Percentiles rank a stretch among this genome's conserved stretches.
Conservation (phyloP, 2,888 invertebrate species). For the Erynnis tages region DNA sequence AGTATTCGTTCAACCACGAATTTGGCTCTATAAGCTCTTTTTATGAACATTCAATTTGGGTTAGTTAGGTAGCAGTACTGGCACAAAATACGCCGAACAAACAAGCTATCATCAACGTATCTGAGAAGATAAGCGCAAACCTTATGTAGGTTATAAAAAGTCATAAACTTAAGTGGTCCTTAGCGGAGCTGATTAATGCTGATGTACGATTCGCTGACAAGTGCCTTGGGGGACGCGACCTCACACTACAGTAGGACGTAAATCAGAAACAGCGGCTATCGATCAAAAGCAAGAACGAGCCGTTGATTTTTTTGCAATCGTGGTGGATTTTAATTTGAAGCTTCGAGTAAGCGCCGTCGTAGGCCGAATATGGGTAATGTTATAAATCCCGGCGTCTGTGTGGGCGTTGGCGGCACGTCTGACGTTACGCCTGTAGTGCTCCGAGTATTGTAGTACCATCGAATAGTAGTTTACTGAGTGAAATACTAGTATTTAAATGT, state of each 20-base stretch:
- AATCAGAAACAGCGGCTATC: slow-evolving; percentile 69
- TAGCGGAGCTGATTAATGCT: slow-evolving; percentile 27
- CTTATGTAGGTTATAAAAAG: not conserved
- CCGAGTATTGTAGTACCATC: slow-evolving; percentile 33
- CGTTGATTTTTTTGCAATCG: slow-evolving; percentile 71
- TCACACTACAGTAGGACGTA: slow-evolving; percentile 48
- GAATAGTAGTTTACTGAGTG: too few relatives aligned
- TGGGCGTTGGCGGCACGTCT: slow-evolving; percentile 60
- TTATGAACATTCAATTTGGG: too few relatives aligned
- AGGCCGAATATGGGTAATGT: slow-evolving; percentile 78
- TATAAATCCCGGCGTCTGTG: slow-evolving; percentile 69
- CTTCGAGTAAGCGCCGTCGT: slow-evolving; percentile 78
- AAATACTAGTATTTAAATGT: too few relatives aligned
- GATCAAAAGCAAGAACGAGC: slow-evolving; percentile 53
- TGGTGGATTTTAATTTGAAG: slow-evolving; percentile 72
- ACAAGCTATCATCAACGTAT: too few relatives aligned
- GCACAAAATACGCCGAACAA: too few relatives aligned
- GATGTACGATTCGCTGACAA: slow-evolving; percentile 26
- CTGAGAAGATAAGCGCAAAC: too few relatives aligned
- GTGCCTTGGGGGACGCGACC: slow-evolving; percentile 28
- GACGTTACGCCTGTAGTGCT: slow-evolving; percentile 45
- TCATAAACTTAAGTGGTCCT: slow-evolving; percentile 1
- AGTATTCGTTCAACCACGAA: too few relatives aligned
- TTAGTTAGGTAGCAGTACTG: too few relatives aligned
- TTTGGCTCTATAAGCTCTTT: too few relatives aligned